Conservation (phyloP, 2,888 invertebrate species). For the Nymphalis polychloros region DNA sequence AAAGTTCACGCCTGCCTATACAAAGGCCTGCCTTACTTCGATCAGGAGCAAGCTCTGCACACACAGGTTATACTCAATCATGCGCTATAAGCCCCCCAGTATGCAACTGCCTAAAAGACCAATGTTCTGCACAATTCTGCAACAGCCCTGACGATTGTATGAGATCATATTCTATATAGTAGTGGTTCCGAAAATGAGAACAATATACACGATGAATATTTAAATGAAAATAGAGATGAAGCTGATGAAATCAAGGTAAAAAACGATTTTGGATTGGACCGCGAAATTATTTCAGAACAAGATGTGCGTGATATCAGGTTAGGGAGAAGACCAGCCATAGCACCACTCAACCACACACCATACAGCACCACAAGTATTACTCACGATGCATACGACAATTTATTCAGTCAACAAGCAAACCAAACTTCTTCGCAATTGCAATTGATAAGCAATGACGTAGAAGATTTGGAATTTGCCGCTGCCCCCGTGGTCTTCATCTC, state of each 20-base stretch:
- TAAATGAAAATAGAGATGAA: not conserved
- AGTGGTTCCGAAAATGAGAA: conserved; percentile 1
- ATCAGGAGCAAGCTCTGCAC: not conserved
- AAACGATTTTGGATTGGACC: too few species aligned
- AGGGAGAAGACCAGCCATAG: too few species aligned
- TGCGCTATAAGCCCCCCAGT: conserved; percentile 3
- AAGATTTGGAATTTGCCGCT: too few species aligned
- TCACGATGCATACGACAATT: too few species aligned
- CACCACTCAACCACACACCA: too few species aligned
- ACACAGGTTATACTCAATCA: not conserved
- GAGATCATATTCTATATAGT: not conserved
- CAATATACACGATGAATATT: not conserved
- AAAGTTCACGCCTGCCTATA: conserved; percentile 30
- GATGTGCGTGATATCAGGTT: too few species aligned
- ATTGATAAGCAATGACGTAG: too few species aligned
- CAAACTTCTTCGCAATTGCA: too few species aligned
- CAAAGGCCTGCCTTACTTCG: not conserved
- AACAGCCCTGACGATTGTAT: conserved; percentile 20
- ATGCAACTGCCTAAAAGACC: conserved; percentile 24
- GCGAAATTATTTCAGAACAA: not conserved
- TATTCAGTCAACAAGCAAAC: too few species aligned
- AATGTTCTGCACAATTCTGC: conserved; percentile 29
- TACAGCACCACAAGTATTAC: too few species aligned
- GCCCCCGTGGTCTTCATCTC: too few species aligned
- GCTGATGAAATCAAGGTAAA: too few species aligned